phyloP scores from a whole-genome alignment of 2,888 invertebrate genomes.

The Cephus nigrinus region DNA sequence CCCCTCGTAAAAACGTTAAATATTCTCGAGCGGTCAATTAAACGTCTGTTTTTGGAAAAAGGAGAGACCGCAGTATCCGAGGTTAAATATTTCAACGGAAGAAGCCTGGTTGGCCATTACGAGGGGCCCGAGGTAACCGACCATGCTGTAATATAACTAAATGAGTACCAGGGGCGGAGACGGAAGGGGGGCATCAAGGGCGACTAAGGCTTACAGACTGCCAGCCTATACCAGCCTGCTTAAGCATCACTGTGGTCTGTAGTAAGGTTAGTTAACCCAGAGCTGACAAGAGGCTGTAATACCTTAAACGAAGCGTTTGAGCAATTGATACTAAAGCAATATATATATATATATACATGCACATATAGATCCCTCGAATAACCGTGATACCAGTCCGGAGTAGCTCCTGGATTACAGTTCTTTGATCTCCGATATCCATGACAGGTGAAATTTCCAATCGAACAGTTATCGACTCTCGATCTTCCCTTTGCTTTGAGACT shows the following conservation, averaged over 20 bases:
- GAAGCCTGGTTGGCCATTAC: neutral
- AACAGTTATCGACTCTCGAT: no score
- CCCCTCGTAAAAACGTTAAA: neutral
- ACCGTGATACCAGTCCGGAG: no score
- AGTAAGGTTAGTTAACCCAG: neutral
- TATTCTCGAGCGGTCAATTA: neutral
- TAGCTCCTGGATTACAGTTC: no score
- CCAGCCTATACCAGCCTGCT: neutral
- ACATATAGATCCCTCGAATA: no score
- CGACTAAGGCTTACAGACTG: neutral
- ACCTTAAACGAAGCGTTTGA: no score
- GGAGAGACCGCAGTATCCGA: neutral
- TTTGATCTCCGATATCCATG: no score
- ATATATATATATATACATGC: no score
- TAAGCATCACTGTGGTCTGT: neutral
- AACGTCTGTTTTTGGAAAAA: neutral
- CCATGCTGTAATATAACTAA: constrained; percentile 6
- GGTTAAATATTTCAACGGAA: constrained; percentile 3
- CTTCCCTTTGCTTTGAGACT: no score
- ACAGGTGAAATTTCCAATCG: no score
- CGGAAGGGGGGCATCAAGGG: neutral
- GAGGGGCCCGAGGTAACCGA: constrained; percentile 2
- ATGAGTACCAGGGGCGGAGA: neutral
- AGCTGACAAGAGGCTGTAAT: no score
- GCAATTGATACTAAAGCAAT: no score